These are phyloP conservation scores for Noctua comes DNA, from an alignment of 2,888 invertebrate genomes.

Conservation along the genomic window DNA sequence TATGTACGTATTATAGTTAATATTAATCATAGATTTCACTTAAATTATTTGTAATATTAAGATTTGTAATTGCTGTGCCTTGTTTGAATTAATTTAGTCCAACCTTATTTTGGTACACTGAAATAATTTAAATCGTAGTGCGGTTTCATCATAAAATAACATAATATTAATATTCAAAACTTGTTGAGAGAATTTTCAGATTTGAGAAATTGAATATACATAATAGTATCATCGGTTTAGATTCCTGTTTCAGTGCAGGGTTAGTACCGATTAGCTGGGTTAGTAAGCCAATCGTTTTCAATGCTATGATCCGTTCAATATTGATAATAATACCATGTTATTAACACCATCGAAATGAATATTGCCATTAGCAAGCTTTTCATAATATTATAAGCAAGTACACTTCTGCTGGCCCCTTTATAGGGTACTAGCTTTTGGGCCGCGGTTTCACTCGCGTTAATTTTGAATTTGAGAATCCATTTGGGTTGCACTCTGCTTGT, in stretches of 20 bases:
- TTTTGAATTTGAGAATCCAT: no score
- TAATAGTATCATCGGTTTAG: background rate
- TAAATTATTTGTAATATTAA: conserved; percentile 20
- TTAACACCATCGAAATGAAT: background rate
- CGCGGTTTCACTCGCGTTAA: no score
- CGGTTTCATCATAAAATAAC: background rate
- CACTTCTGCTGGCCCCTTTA: background rate
- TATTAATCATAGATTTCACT: conserved; percentile 34
- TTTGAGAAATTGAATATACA: background rate
- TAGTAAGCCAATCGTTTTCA: background rate
- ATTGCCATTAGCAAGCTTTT: background rate
- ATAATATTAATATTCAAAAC: background rate
- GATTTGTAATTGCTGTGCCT: conserved; percentile 14
- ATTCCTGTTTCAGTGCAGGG: background rate
- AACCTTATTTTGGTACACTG: background rate
- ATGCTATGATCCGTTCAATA: background rate
- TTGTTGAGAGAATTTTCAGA: no score
- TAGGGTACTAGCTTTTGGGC: no score
- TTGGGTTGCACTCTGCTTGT: no score
- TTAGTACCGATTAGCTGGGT: background rate
- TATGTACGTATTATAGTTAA: conserved; percentile 18
- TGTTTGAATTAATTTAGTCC: conserved; percentile 14
- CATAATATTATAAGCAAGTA: background rate
- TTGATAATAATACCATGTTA: background rate
- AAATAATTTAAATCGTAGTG: background rate